Conservation (phyloP, 2,113 vertebrate genomes). For the Gorsachius goisagi region DNA sequence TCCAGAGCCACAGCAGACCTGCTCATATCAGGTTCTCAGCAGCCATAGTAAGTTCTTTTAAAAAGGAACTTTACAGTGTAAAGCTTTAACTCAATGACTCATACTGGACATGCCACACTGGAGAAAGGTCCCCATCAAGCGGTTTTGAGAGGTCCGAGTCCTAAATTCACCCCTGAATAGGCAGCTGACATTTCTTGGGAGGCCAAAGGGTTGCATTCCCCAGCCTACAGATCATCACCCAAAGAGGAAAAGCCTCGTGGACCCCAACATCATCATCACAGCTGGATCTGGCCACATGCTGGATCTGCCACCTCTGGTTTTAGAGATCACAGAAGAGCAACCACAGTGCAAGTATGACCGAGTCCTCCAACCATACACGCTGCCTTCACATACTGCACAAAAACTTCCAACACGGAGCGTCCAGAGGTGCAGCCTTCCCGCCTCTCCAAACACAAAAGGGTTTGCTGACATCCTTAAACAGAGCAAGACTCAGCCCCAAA, state of each 20-base stretch:
- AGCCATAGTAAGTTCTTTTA: background rate
- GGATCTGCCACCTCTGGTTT: background rate
- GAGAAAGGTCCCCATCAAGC: background rate
- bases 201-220: background rate
- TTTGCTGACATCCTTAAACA: background rate
- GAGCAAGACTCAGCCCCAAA: background rate
- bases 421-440: background rate
- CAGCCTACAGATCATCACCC: background rate
- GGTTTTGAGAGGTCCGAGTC: background rate
- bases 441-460: background rate
- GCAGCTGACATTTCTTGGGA: background rate
- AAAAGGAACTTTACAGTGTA: background rate
- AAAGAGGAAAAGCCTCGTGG: background rate
- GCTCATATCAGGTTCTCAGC: background rate
- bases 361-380: accelerated
- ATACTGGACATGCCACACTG: accelerated
- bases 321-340: background rate
- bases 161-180: background rate
- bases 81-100: background rate
- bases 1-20: background rate
- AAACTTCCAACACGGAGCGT: background rate
- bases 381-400: background rate
- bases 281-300: background rate
- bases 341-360: accelerated
- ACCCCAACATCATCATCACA: background rate